phyloP scores from a whole-genome alignment of 1,140 invertebrate species.

The Euura saliciscinereae region DNA sequence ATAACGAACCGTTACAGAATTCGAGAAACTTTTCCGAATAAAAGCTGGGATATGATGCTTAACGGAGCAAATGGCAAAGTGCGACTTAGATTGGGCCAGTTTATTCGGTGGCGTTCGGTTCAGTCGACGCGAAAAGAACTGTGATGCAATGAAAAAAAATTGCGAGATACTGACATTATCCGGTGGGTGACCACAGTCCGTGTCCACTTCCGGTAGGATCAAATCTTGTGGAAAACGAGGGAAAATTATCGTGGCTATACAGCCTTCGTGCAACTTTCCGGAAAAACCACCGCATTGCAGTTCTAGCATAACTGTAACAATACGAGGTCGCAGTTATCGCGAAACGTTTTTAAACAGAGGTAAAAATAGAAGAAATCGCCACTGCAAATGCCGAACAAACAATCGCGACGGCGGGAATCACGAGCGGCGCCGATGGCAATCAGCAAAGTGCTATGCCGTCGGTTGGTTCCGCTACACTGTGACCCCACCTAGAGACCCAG shows the following conservation, averaged over 20 bases:
- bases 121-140: slow-evolving; percentile 4
- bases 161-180: slow-evolving; percentile 44
- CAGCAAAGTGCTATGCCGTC: background rate
- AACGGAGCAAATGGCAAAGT: slow-evolving; percentile 16
- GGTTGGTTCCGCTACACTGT: background rate
- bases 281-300: too few species aligned
- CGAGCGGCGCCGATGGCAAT: slow-evolving; percentile 1
- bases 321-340: background rate
- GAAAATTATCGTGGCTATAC: slow-evolving; percentile 46
- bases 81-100: slow-evolving; percentile 18
- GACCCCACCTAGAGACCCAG: too few species aligned
- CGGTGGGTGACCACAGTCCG: slow-evolving; percentile 41
- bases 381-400: background rate
- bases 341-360: background rate
- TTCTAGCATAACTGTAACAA: background rate
- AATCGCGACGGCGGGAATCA: background rate
- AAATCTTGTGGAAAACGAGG: slow-evolving; percentile 57
- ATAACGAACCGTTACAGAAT: too few species aligned
- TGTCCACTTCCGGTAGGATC: slow-evolving; percentile 39
- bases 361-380: background rate
- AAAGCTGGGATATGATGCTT: too few species aligned
- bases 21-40: too few species aligned
- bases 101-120: slow-evolving; percentile 9
- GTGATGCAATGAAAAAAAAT: slow-evolving; percentile 34
- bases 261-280: too few species aligned